phyloP scores from a whole-genome alignment of 2,888 invertebrate species.

The Rhingia campestris region DNA sequence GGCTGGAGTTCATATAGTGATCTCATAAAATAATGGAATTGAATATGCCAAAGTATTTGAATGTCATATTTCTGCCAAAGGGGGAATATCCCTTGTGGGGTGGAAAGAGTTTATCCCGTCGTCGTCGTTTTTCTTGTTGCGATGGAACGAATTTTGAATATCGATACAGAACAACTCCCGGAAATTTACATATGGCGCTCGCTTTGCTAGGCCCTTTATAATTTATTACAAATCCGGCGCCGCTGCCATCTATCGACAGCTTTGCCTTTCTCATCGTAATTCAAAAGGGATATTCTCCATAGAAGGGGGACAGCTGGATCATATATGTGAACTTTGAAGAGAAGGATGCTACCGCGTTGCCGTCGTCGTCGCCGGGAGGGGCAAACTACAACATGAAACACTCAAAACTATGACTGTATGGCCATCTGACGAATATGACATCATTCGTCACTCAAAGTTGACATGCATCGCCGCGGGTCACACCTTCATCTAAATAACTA shows the following conservation, averaged over 20 bases:
- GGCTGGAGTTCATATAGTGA: constrained; percentile 69
- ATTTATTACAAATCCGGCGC: constrained; percentile 71
- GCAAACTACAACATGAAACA: background rate
- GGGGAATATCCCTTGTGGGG: constrained; percentile 22
- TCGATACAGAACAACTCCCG: constrained; percentile 47
- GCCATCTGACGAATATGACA: constrained; percentile 67
- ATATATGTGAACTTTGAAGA: constrained; percentile 9
- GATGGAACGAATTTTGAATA: constrained; percentile 72
- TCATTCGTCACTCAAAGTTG: constrained; percentile 72
- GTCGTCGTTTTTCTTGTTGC: constrained; percentile 35
- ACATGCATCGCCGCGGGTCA: constrained; percentile 64
- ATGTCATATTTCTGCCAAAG: constrained; percentile 56
- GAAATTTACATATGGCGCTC: constrained; percentile 70
- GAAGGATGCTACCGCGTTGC: constrained; percentile 1
- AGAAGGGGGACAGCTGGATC: constrained; percentile 2
- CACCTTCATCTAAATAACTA: constrained; percentile 71
- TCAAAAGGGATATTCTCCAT: constrained; percentile 49
- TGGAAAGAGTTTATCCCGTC: constrained; percentile 69
- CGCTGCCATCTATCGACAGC: constrained; percentile 65
- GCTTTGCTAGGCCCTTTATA: constrained; percentile 33
- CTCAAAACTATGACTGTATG: constrained; percentile 23
- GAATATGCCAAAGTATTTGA: constrained; percentile 71
- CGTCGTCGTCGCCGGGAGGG: constrained; percentile 12
- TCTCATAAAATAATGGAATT: constrained; percentile 72
- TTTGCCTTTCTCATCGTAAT: constrained; percentile 67